Conservation (phyloP, 1,140 invertebrate genomes). For the Teleogryllus occipitalis region DNA sequence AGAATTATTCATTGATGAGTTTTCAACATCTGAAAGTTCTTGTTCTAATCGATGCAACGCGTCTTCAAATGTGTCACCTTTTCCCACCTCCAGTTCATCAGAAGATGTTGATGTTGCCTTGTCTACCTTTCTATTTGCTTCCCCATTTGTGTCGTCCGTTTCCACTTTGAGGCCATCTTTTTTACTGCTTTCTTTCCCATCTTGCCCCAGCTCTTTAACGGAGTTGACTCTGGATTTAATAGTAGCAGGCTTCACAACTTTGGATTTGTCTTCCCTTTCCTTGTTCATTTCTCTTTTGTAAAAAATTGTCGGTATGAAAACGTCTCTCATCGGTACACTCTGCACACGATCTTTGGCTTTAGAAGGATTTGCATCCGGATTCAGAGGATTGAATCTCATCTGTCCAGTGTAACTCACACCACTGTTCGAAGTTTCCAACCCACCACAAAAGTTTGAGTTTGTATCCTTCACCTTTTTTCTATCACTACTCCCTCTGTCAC, state of each 20-base stretch:
- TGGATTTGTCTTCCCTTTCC: not conserved
- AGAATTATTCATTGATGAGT: too few species aligned
- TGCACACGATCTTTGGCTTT: not conserved
- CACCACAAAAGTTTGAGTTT: constrained; percentile 16
- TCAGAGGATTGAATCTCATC: not conserved
- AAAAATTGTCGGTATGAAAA: not conserved
- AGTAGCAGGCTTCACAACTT: not conserved
- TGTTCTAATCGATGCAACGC: not conserved
- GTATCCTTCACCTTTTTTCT: constrained; percentile 12
- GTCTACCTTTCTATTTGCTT: not conserved
- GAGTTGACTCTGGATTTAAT: not conserved
- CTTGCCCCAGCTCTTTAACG: not conserved
- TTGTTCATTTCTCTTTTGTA: not conserved
- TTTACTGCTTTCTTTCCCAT: not conserved
- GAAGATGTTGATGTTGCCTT: not conserved
- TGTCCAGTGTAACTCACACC: not conserved
- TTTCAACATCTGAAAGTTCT: not conserved
- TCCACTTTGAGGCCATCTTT: not conserved
- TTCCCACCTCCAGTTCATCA: not conserved
- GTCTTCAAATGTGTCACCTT: not conserved
- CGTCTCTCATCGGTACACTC: not conserved
- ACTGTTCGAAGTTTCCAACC: not conserved
- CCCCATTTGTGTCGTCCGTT: not conserved
- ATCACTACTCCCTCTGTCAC: not conserved
- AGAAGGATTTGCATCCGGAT: not conserved